Conservation (phyloP, 64 coral and sea anemone species). For the Pocillopora damicornis region DNA sequence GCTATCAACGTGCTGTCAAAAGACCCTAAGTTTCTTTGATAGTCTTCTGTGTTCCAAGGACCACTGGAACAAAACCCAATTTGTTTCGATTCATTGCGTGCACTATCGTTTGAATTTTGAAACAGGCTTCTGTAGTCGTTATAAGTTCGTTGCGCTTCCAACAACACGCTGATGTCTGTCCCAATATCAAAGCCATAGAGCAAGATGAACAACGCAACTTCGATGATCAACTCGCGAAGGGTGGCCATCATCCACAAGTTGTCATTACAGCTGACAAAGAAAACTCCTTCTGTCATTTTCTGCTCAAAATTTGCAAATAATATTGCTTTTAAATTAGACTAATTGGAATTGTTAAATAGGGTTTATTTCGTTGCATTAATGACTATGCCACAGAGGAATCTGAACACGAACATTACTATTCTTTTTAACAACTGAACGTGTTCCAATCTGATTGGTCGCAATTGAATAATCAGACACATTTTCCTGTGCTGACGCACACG, state of each 20-base stretch:
- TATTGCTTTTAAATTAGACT: too few relatives aligned
- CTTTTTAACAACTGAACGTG: background rate
- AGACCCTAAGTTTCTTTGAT: slow-evolving; percentile 51
- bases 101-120: slow-evolving; percentile 29
- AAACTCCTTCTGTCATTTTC: too few relatives aligned
- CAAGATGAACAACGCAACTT: slow-evolving; percentile 54
- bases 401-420: background rate
- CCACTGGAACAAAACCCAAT: slow-evolving; percentile 66
- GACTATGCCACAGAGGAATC: too few relatives aligned
- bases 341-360: too few relatives aligned
- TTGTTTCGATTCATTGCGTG: slow-evolving; percentile 49
- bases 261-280: background rate
- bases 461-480: background rate
- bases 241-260: slow-evolving; percentile 36
- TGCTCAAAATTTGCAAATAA: too few relatives aligned
- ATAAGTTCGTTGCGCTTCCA: slow-evolving; percentile 58
- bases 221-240: slow-evolving; percentile 36
- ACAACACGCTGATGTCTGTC: slow-evolving; percentile 50
- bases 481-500: background rate
- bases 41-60: slow-evolving; percentile 59
- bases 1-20: slow-evolving; percentile 47
- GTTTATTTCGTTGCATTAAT: too few relatives aligned
- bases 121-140: slow-evolving; percentile 16
- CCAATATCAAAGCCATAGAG: slow-evolving; percentile 60
- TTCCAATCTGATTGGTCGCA: background rate